Conservation (phyloP, 2,888 invertebrate genomes). For the Drosophila prostipennis region DNA sequence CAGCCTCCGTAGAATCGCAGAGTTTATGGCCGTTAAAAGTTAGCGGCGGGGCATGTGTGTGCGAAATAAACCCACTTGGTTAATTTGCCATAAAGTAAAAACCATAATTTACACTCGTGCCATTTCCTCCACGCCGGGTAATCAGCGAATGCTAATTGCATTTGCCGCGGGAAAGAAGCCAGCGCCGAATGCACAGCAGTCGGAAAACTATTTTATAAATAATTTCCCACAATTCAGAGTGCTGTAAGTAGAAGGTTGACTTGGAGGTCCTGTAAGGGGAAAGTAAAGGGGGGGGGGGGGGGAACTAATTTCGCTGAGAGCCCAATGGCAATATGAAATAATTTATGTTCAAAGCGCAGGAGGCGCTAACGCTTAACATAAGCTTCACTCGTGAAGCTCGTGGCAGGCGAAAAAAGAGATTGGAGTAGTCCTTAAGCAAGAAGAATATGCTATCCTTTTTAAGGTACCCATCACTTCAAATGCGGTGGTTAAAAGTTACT, state of each 20-base stretch:
- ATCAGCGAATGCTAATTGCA: conserved; percentile 69
- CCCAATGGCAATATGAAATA: conserved; percentile 74
- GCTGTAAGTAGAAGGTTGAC: conserved; percentile 21
- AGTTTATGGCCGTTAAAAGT: conserved; percentile 39
- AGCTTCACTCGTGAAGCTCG: conserved; percentile 23
- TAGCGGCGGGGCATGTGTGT: conserved; percentile 7
- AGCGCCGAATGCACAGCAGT: conserved; percentile 21
- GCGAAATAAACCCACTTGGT: conserved; percentile 40
- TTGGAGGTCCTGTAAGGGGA: not conserved
- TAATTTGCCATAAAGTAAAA: conserved; percentile 59
- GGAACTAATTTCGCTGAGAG: conserved; percentile 76
- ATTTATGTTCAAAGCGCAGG: conserved; percentile 67
- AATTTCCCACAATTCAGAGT: conserved; percentile 64
- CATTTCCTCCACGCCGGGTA: conserved; percentile 61
- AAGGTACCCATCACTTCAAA: not conserved
- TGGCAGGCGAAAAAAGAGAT: not conserved
- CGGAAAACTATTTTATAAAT: conserved; percentile 60
- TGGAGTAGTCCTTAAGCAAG: not conserved
- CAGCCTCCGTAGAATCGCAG: conserved; percentile 26
- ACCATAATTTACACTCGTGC: conserved; percentile 63
- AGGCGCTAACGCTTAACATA: conserved; percentile 41
- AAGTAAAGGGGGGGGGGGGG: conserved; percentile 10
- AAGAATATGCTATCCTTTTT: not conserved
- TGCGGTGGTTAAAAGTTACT: not conserved
- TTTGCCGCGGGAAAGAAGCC: conserved; percentile 45